Percentiles rank a stretch among this genome's conserved stretches.
These are phyloP conservation scores for Ichneumoninae sp. DNA, from an alignment of 2,888 invertebrate species.

Conservation along the genomic window DNA sequence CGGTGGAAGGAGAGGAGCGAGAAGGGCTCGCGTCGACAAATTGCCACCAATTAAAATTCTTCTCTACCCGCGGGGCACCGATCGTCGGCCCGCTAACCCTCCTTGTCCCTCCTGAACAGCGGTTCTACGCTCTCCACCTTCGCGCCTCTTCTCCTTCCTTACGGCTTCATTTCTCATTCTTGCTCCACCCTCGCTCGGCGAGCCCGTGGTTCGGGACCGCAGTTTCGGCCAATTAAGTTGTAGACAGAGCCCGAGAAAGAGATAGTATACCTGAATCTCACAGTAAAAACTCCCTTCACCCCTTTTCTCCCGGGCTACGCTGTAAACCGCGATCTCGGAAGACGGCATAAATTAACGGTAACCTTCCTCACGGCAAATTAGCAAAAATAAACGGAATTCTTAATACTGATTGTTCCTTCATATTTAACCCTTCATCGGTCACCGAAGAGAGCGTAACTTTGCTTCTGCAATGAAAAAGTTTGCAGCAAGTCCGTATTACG, in stretches of 20 bases:
- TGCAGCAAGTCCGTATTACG: too few relatives aligned
- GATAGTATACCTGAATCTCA: slow-evolving; percentile 57
- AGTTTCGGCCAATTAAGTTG: slow-evolving; percentile 83
- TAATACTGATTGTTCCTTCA: background rate
- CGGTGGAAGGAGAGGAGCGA: slow-evolving; percentile 12
- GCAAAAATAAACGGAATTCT: slow-evolving; percentile 36
- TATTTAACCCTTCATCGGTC: background rate
- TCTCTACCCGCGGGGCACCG: slow-evolving; percentile 67
- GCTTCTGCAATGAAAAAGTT: background rate
- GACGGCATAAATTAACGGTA: slow-evolving; percentile 53
- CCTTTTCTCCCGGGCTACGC: background rate
- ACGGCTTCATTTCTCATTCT: slow-evolving; percentile 62
- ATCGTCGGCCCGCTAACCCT: slow-evolving; percentile 58
- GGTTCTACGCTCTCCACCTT: background rate
- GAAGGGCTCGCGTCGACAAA: slow-evolving; percentile 72
- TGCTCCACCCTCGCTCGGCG: slow-evolving; percentile 60
- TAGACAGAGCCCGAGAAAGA: slow-evolving; percentile 70
- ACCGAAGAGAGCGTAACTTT: background rate
- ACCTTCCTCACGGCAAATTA: slow-evolving; percentile 21
- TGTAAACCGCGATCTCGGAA: slow-evolving; percentile 38
- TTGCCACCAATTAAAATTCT: slow-evolving; percentile 80
- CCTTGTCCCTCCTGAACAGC: slow-evolving; percentile 22
- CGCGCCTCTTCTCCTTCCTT: slow-evolving; percentile 22
- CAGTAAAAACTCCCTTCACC: slow-evolving; percentile 62
- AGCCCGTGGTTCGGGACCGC: slow-evolving; percentile 73